These are phyloP conservation scores for Pipra filicauda DNA, from an alignment of 2,113 vertebrate species.

Conservation along the genomic window DNA sequence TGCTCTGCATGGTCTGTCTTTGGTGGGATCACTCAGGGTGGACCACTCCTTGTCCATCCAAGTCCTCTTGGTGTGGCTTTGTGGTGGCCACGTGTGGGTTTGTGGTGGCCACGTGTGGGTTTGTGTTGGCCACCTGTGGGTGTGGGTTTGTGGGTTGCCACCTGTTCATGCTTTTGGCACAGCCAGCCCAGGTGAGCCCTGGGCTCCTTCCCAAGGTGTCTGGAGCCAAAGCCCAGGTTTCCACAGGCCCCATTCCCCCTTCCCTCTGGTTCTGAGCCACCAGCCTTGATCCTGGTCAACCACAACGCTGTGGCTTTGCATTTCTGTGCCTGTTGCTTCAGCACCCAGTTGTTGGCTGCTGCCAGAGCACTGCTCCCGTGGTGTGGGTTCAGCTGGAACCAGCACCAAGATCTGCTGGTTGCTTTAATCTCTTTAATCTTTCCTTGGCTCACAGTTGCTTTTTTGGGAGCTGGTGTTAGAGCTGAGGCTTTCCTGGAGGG, in stretches of 20 bases:
- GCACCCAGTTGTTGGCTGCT: not conserved
- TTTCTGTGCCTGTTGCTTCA: not conserved
- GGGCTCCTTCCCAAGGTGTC: not conserved
- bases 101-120: not conserved
- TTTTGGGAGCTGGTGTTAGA: not conserved
- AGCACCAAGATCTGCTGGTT: not conserved
- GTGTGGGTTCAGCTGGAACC: not conserved
- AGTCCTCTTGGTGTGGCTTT: not conserved
- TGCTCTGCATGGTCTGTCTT: not conserved
- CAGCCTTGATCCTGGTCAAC: fast-evolving
- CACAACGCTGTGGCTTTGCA: fast-evolving
- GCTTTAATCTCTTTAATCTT: not conserved
- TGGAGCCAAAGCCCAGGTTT: not conserved
- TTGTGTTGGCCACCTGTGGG: too few relatives aligned
- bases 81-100: not conserved
- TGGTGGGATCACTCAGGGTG: not conserved
- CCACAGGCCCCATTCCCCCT: fast-evolving
- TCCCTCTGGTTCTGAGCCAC: not conserved
- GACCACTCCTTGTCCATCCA: not conserved
- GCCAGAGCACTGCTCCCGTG: not conserved
- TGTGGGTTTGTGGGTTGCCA: fast-evolving
- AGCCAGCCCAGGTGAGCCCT: fast-evolving
- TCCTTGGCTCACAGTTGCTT: not conserved
- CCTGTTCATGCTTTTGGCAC: not conserved
- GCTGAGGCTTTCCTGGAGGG: not conserved